Conservation (phyloP, 2,797 vertebrate species). For the Muraenolepis orangiensis region DNA sequence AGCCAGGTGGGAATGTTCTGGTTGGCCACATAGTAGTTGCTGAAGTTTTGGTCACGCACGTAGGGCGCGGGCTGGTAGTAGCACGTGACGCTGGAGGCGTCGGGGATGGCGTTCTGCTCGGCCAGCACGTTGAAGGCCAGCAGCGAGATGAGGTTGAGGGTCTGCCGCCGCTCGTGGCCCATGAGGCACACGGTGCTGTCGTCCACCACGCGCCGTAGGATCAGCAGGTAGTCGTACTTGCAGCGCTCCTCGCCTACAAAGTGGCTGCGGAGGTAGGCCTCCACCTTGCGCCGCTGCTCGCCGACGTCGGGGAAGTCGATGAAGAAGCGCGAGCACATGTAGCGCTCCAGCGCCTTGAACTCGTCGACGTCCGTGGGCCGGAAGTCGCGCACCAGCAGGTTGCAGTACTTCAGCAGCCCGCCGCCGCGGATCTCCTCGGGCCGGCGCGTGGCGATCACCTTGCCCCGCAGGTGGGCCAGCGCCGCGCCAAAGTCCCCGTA, state of each 20-base stretch:
- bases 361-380: slow-evolving; percentile 82
- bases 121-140: slow-evolving; percentile 89
- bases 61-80: slow-evolving; percentile 93
- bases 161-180: slow-evolving; percentile 94
- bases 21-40: slow-evolving; percentile 93
- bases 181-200: slow-evolving; percentile 98
- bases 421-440: slow-evolving; percentile 96
- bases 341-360: slow-evolving; percentile 91
- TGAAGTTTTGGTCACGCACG: slow-evolving; percentile 93
- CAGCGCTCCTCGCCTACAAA: slow-evolving; percentile 92
- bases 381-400: slow-evolving; percentile 91
- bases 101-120: slow-evolving; percentile 92
- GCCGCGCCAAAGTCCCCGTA: slow-evolving; percentile 88
- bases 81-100: slow-evolving; percentile 90
- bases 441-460: slow-evolving; percentile 91
- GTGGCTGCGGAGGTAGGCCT: slow-evolving; percentile 97
- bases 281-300: slow-evolving; percentile 93
- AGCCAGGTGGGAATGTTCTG: slow-evolving; percentile 95
- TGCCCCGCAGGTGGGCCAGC: slow-evolving; percentile 86
- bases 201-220: slow-evolving; percentile 88
- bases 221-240: slow-evolving; percentile 98
- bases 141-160: slow-evolving; percentile 91
- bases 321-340: slow-evolving; percentile 99
- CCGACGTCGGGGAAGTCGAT: slow-evolving; percentile 97
- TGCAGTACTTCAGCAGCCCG: slow-evolving; percentile 96